Evolutionary conservation across 2,113 vertebrate species (phyloP), one percentile per base, ranked within the genome.

Genomic region (Spea multiplicata): DNA sequence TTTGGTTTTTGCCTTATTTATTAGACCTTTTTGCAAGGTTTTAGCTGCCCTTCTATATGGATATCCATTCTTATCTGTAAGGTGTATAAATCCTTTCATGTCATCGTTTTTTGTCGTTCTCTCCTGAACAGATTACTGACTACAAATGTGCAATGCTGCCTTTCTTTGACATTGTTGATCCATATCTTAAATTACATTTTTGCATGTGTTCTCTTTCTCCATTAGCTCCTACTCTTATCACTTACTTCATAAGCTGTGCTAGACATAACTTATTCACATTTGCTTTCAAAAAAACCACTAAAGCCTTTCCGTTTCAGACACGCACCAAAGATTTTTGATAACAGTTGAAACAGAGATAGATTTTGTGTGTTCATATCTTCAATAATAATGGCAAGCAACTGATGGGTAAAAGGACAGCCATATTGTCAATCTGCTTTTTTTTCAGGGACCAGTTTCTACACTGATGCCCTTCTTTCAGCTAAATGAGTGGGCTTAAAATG

Each of bases 101-200:
- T 49, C 71, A 74, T 74, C 53, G 64, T 80, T 68, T 80, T 73
- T 71, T 44, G 16, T 75, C 52, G 4, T 66, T 68, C 46, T 66
- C 46, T 44, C 66, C 50, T 74, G 65, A 74, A 74, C 78, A 80
- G 78, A 80, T 80, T 80, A 80, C 44, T 57, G 50, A 44, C 69
- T 17, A 17, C 68, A 71, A 52, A 53, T 17, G 52, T 68, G 65
- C 71, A 74, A 61, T 68, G 62, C 77, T 66, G 75, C 78, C 64
- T 74, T 59, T 80, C 71, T 74, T 73, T 73, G 61, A 79, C 77
- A 69, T 73, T 80, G 71, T 80, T 73, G 78, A 80, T 80, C 78
- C 50, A 44, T 80, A 80, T 80, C 78, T 80, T 55, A 80, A 80
- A 80, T 80, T 80, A 73, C 71, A 73, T 80, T 68, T 80, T 80